Base-by-base conservation (phyloP, 2,113 vertebrate genomes). In the Dasyornis broadbenti region DNA sequence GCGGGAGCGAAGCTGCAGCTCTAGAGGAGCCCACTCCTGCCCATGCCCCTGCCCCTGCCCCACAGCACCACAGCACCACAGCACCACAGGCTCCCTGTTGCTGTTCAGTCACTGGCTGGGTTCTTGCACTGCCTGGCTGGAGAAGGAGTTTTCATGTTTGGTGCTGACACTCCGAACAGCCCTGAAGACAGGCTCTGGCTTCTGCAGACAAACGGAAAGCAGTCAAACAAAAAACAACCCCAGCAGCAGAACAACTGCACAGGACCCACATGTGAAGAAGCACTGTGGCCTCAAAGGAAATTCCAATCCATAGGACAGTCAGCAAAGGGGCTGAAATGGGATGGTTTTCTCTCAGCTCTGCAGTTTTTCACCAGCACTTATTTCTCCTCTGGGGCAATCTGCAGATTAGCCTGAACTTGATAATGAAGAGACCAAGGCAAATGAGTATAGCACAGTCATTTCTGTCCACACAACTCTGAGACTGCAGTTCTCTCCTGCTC, bases 201-300 rank as follows among this genome's bases (percentile, higher is more conserved):
- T 65, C 93, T 23, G 2, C 91, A 89, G 81, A 19, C 57, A 27
- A 56, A 66, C 33, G 47, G 66, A 65, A 57, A 49, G 66, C 59
- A 45, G 79, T 3, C 79, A 70, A 80, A 82, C 66, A 65, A 75
- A 68, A 84, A 70, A 16, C 85, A 73, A 10, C 15, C 69, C 10
- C 75, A 14, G 57, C 84, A 45, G 70, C 57, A 82, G 72, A 87
- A 23, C 26, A 6, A 45, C 86, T 40, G 35, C 45, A 24, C 57
- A 2, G 85, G 23, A 10, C 4, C 13, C 8, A 3, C 0, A 0
- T 0, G 1, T 7, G 50, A 45, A 54, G 81, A 4, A 65, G 28
- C 21, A 3, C 6, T 0, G 21, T 7, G 33, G 79, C 87, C 90
- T 50, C 22, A 56, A n/a, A 80, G 78, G 68, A 24, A 77, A 86